These are phyloP conservation scores for Scophthalmus maximus DNA, from an alignment of 2,113 vertebrate genomes.

Conservation along the genomic window DNA sequence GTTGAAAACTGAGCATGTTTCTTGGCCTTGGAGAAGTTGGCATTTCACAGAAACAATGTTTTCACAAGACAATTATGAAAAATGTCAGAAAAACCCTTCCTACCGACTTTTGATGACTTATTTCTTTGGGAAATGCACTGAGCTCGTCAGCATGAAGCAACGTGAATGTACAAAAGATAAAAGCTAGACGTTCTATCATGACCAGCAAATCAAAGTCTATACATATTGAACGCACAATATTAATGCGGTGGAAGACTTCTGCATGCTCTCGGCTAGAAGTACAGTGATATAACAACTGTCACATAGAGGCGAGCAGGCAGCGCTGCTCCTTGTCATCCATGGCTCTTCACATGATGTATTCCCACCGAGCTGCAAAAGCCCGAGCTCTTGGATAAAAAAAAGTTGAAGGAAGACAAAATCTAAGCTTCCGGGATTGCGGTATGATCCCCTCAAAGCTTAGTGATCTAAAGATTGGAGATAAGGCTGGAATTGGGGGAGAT, in stretches of 20 bases:
- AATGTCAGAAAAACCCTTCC: too few relatives aligned
- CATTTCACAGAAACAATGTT: too few relatives aligned
- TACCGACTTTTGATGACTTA: too few relatives aligned
- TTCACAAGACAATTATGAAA: too few relatives aligned
- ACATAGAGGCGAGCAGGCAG: slow-evolving; percentile 1
- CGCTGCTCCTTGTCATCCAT: slow-evolving; percentile 19
- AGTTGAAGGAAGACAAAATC: slow-evolving; percentile 51
- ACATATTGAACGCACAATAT: background rate
- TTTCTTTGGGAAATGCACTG: too few relatives aligned
- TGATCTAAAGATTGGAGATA: slow-evolving; percentile 71
- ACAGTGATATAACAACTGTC: slow-evolving; percentile 12
- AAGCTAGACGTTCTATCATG: background rate
- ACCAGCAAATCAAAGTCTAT: background rate
- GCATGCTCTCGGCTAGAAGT: background rate
- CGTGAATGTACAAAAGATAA: background rate
- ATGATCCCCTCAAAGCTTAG: slow-evolving; percentile 69
- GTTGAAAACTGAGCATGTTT: background rate
- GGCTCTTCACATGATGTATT: slow-evolving; percentile 40
- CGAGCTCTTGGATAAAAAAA: slow-evolving; percentile 57
- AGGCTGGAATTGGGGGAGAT: slow-evolving; percentile 63
- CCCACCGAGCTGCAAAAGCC: slow-evolving; percentile 41
- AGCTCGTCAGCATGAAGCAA: too few relatives aligned
- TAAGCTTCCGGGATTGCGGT: slow-evolving; percentile 64
- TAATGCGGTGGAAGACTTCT: background rate
- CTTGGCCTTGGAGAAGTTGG: too few relatives aligned